Base-by-base conservation (phyloP, 1,140 invertebrate species). In the Drosophila sulfurigaster region DNA sequence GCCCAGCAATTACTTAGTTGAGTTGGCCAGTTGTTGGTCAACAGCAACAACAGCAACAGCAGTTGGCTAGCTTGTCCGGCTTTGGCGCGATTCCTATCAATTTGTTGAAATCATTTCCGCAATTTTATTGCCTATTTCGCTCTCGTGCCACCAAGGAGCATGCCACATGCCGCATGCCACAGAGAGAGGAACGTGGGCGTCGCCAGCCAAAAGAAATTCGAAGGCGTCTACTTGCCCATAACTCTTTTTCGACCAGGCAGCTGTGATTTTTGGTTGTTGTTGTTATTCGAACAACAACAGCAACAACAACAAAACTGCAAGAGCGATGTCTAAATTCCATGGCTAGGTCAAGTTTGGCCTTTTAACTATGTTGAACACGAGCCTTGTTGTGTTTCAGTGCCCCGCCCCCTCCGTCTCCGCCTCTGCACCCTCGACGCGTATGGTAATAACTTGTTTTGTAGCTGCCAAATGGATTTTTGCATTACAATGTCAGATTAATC, bases 401-500 rank as follows among this genome's bases (percentile, higher is more conserved):
- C 20, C 11, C 28, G 7, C 7, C 32, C 32, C 13, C 48, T 11
- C 3, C 28, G 6, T 2, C 13, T 28, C 13, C 30, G 11, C 11
- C 1, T 25, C 2, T 32, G 8, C 52, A 32, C 11, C 32, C 20
- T 25, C 20, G 20, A 25, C 20, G 20, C 35, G 51, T 51, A 60
- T 49, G 68, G 41, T 71, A 76, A 76, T 71, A 76, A 71, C 74
- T 71, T 76, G 46, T 76, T 76, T 75, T 70, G 46, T 75, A 68
- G 56, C 82, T 86, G 81, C 74, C 85, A 89, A 88, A 89, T 89
- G 81, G 75, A 81, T 89, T 89, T 89, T 89, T 89, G 85, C 85
- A 89, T 89, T 89, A 89, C 85, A 89, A 89, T 85, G 85, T 89
- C 86, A 89, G 85, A 89, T 89, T 89, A 89, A 89, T 89, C 85